Evolutionary conservation across 2,888 invertebrate genomes (phyloP).

Genomic region (Lacanobia wlatinum): DNA sequence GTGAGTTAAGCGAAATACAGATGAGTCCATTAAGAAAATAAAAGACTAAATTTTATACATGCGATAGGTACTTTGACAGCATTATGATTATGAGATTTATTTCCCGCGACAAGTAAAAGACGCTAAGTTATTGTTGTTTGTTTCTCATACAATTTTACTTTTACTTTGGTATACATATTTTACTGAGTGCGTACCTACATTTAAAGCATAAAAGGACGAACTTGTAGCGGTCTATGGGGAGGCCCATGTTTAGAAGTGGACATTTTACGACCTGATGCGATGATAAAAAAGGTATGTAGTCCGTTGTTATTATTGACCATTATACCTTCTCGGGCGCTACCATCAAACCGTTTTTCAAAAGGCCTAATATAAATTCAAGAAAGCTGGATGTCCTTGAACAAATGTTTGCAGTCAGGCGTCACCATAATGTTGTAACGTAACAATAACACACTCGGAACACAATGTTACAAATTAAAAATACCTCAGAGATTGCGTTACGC

Average conservation of each 20-base stretch:
- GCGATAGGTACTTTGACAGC: constrained; percentile 9
- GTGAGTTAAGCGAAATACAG: constrained; percentile 13
- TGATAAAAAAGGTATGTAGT: constrained; percentile 50
- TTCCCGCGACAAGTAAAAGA: not conserved
- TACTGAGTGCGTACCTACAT: constrained; percentile 14
- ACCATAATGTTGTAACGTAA: constrained; percentile 45
- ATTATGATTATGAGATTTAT: constrained; percentile 34
- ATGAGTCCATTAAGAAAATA: constrained; percentile 27
- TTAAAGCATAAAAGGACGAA: constrained; percentile 20
- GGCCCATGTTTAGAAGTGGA: constrained; percentile 36
- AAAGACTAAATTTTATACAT: constrained; percentile 19
- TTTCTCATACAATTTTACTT: constrained; percentile 2
- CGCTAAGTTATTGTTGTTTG: constrained; percentile 1
- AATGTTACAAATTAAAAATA: constrained; percentile 78
- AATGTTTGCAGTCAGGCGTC: constrained; percentile 41
- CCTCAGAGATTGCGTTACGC: constrained; percentile 73
- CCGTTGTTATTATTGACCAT: constrained; percentile 42
- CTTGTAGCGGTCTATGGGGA: constrained; percentile 20
- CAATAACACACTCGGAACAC: constrained; percentile 61
- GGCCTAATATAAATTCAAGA: constrained; percentile 35
- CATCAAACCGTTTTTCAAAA: too few species aligned
- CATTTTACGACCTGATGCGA: constrained; percentile 48
- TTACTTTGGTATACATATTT: not conserved
- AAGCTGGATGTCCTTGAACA: constrained; percentile 38
- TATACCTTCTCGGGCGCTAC: constrained; percentile 9